Base-by-base conservation (phyloP, 2,888 invertebrate species). In the Erebia palarica region DNA sequence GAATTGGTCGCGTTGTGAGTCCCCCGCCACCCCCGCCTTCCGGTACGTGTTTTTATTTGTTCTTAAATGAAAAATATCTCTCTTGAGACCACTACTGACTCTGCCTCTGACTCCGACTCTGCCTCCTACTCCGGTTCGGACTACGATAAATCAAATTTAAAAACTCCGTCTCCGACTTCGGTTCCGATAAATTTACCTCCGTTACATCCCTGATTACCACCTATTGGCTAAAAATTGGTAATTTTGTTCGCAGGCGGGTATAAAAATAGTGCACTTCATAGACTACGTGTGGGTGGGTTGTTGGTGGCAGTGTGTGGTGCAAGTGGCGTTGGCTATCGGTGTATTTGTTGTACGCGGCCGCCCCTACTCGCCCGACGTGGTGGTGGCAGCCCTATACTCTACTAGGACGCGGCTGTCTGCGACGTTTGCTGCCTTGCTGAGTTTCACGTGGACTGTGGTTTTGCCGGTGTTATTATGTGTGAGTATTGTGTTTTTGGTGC, bases 361-460 rank as follows among this genome's bases (percentile, higher is more conserved):
- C 44, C 98, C 98, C 0, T 97, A 97, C 85, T 96, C 96, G 74
- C 97, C 97, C 1, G 97, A 97, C 82, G 95, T 73, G 89, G 88
- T 92, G 27, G 91, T 96, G 69, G 89, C 88, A 14, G 94, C 94
- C n/a, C 84, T 92, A 71, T 91, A 86, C 78, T 82, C 84, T 16
- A 86, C 91, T 14, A 83, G 90, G 0, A 87, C 89, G 21, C 73
- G 81, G 0, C 75, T 91, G 51, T 77, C 84, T 27, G 84, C 85
- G 16, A 80, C 96, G 93, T 94, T 94, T 10, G 96, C 96, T 7
- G 95, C 96, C 11, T 88, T 97, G 73, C 86, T 97, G 27, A 96
- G 97, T 5, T 97, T 98, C 83, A 96, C 96, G 0, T 98, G 98
- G 98, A 98, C 97, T 82, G 97, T 98, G 2, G 93, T 97, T 68